Percentiles rank a stretch among this genome's conserved stretches.
These are phyloP conservation scores for Flexamia atlantica DNA, from an alignment of 2,888 invertebrate genomes.

Conservation along the genomic window DNA sequence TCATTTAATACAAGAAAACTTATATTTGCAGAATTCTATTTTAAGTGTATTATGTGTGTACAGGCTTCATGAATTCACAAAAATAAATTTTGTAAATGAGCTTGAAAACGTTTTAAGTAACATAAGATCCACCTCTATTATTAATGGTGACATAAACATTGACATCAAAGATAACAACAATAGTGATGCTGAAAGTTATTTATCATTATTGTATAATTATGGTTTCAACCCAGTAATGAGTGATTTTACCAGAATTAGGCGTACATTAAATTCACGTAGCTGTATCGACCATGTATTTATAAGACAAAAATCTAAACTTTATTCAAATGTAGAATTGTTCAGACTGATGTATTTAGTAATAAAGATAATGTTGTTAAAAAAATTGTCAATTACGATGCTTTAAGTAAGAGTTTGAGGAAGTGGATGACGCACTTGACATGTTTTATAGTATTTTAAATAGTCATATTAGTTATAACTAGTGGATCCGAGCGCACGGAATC, in stretches of 20 bases:
- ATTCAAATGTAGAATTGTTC: background rate
- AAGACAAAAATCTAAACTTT: background rate
- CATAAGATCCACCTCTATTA: background rate
- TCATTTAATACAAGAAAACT: background rate
- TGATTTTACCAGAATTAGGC: background rate
- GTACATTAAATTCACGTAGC: background rate
- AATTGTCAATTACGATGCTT: background rate
- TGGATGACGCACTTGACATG: background rate
- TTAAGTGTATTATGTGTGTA: background rate
- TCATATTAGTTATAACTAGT: background rate
- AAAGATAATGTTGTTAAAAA: background rate
- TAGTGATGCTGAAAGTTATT: background rate
- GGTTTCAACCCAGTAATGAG: background rate
- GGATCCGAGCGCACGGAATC: too few relatives aligned
- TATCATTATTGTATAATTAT: background rate
- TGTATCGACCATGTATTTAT: constrained; percentile 12
- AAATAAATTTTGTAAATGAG: background rate
- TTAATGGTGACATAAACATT: constrained; percentile 4
- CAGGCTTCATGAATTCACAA: background rate
- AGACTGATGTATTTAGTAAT: background rate
- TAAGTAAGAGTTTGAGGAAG: background rate
- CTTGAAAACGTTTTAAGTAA: background rate
- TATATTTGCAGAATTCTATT: background rate
- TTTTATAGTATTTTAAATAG: background rate
- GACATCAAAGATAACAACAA: background rate